phyloP scores from a whole-genome alignment of 2,797 vertebrate genomes.

The Enteromius trimaculatus region DNA sequence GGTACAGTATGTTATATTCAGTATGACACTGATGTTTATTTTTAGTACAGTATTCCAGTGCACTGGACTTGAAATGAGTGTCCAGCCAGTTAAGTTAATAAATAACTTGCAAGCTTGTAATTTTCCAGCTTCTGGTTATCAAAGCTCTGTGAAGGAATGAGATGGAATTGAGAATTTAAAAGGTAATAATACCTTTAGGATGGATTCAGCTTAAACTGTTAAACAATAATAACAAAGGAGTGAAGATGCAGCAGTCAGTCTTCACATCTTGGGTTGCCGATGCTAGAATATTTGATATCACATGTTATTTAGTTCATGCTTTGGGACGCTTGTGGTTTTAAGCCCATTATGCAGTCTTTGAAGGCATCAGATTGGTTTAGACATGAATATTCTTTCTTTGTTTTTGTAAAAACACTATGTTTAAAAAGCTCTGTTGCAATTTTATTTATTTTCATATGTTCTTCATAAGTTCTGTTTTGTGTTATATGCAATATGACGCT shows the following conservation, averaged over 20 bases:
- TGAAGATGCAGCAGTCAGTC: background rate
- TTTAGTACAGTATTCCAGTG: background rate
- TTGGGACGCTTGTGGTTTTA: background rate
- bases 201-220: background rate
- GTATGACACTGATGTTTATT: background rate
- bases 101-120: background rate
- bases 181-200: background rate
- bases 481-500: background rate
- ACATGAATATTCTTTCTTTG: background rate
- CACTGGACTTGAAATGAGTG: background rate
- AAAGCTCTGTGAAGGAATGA: background rate
- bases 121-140: conserved; percentile 1
- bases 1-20: too few species aligned
- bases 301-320: background rate
- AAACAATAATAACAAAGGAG: background rate
- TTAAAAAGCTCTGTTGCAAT: background rate
- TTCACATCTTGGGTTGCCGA: background rate
- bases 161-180: background rate
- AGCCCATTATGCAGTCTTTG: background rate
- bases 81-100: conserved; percentile 20
- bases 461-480: background rate
- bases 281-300: background rate
- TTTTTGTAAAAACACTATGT: background rate
- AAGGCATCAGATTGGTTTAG: background rate
- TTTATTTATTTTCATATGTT: background rate